These are phyloP conservation scores for Litocranius walleri DNA, from an alignment of 2,113 vertebrate species.

Conservation along the genomic window DNA sequence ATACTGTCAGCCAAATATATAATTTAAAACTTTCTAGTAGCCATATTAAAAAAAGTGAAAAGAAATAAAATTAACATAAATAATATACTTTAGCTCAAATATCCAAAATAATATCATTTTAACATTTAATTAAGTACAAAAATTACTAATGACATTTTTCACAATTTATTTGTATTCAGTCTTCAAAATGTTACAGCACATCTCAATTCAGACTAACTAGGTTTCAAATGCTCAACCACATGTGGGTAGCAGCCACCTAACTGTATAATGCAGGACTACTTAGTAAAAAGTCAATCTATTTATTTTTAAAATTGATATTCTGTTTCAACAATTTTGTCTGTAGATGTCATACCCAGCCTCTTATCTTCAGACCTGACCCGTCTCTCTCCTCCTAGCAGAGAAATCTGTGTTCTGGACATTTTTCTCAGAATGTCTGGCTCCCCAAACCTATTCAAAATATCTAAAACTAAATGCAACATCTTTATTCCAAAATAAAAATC, in stretches of 20 bases:
- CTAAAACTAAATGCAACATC: slow-evolving; percentile 2
- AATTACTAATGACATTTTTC: slow-evolving; percentile 17
- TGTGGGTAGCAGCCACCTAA: background rate
- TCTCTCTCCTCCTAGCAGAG: background rate
- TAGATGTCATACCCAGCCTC: background rate
- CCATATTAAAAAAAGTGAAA: background rate
- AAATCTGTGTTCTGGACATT: background rate
- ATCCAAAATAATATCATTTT: background rate
- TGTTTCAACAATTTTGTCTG: background rate
- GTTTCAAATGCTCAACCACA: background rate
- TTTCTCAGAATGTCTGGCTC: background rate
- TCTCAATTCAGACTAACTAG: background rate
- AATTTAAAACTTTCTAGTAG: slow-evolving; percentile 14
- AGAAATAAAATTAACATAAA: background rate
- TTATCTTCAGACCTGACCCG: background rate
- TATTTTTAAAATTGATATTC: background rate
- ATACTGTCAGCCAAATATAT: background rate
- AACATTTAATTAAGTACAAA: slow-evolving; percentile 18
- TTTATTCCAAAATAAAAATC: slow-evolving; percentile 22
- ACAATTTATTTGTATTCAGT: background rate
- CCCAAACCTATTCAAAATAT: background rate
- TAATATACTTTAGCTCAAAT: background rate
- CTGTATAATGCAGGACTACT: background rate
- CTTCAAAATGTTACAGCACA: background rate
- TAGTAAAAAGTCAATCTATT: background rate